Conservation (phyloP, 2,888 invertebrate species). For the Cetonia aurata region DNA sequence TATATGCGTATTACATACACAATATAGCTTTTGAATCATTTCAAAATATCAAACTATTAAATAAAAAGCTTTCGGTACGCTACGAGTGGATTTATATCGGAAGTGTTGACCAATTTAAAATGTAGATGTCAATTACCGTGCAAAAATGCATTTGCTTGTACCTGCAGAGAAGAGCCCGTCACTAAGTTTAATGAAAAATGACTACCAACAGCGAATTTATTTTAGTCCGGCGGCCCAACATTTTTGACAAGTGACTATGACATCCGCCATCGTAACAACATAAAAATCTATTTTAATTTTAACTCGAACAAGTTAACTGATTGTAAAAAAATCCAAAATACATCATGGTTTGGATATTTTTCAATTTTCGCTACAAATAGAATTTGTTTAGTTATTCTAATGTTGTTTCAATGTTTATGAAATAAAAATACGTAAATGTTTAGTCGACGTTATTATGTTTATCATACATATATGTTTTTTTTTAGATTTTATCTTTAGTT, state of each 20-base stretch:
- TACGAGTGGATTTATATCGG: constrained; percentile 14
- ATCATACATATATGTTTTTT: not conserved
- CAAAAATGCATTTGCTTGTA: constrained; percentile 46
- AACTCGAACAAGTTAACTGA: not conserved
- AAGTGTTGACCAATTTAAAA: constrained; percentile 37
- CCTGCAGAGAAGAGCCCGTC: constrained; percentile 41
- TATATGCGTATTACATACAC: not conserved
- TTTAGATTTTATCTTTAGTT: not conserved
- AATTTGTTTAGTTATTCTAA: no score
- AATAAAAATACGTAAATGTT: not conserved
- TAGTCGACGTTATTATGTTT: not conserved
- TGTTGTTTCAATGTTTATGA: no score
- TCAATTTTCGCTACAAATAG: no score
- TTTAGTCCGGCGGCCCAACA: constrained; percentile 32
- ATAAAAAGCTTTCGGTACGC: constrained; percentile 25
- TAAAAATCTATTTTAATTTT: constrained; percentile 23
- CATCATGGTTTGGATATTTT: no score
- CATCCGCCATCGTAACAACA: not conserved
- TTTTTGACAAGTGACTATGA: constrained; percentile 7
- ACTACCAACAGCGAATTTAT: constrained; percentile 46
- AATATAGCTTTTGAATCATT: constrained; percentile 11
- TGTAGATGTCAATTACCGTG: constrained; percentile 42
- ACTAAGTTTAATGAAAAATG: constrained; percentile 45
- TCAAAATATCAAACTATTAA: constrained; percentile 9
- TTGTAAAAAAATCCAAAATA: no score